Conservation (phyloP, 2,888 invertebrate species). For the Ceratothoa steindachneri region DNA sequence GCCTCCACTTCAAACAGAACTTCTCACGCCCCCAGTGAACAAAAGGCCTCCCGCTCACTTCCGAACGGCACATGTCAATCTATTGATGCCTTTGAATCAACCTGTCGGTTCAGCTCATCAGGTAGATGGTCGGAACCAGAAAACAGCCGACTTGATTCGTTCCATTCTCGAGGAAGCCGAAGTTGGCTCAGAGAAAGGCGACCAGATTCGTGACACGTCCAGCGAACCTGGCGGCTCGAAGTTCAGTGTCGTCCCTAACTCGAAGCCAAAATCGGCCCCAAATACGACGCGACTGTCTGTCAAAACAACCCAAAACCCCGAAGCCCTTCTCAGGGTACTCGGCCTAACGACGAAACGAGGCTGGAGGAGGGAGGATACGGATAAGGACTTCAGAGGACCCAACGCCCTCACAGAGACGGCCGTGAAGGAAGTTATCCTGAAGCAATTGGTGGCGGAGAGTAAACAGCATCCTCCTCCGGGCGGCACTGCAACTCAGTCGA, state of each 20-base stretch:
- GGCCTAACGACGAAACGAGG: conserved; percentile 19
- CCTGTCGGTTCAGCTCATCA: conserved; percentile 34
- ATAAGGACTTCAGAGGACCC: neutral
- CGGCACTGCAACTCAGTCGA: neutral
- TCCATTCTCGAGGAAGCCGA: conserved; percentile 30
- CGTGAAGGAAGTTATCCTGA: conserved; percentile 20
- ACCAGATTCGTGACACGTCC: conserved; percentile 29
- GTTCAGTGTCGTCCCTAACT: conserved; percentile 23
- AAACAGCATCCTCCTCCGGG: neutral
- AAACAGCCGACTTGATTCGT: conserved; percentile 32
- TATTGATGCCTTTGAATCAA: conserved; percentile 43
- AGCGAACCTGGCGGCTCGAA: conserved; percentile 43
- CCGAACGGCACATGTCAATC: conserved; percentile 35
- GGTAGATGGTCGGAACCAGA: conserved; percentile 33
- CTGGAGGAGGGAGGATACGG: neutral
- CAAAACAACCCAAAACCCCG: conserved; percentile 30
- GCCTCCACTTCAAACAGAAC: too few relatives aligned
- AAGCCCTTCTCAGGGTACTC: conserved; percentile 23
- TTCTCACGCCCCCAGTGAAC: conserved; percentile 24
- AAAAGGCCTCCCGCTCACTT: conserved; percentile 26
- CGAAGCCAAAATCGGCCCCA: conserved; percentile 37
- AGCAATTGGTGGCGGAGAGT: conserved; percentile 6
- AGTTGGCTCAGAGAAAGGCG: conserved; percentile 17
- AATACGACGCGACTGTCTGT: conserved; percentile 22
- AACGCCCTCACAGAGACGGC: conserved; percentile 17